Base-by-base conservation (phyloP, 2,113 vertebrate genomes). In the Emydocephalus ijimae region DNA sequence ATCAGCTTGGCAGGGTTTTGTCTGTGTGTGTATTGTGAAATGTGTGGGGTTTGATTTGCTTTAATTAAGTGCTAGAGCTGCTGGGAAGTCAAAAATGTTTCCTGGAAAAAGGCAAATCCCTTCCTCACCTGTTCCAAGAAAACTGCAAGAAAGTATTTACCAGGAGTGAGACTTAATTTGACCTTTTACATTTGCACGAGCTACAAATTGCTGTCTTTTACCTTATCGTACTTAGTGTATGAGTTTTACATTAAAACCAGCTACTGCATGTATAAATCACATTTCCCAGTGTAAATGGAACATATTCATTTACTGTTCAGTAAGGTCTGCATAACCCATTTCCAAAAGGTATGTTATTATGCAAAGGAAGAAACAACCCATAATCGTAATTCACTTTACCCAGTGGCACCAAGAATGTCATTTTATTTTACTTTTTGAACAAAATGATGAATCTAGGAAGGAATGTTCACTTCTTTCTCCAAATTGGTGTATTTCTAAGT, bases 341-440 rank as follows among this genome's bases (percentile, higher is more conserved):
- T 95, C 0, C 0, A 92, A 96, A 93, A 93, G 92, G 95, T 95
- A 93, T 95, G 96, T 95, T 95, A 96, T 97, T 97, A 81, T 43
- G 74, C 96, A 96, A 97, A 97, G 94, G 95, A 95, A 96, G 95
- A 96, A 96, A 96, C 95, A 95, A 96, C 94, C 96, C 95, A 96
- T 95, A 96, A 95, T 96, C 92, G 92, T 94, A 96, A 91, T 95
- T 96, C 96, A 94, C 94, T 96, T 96, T 95, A 95, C 95, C 95
- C 96, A 0, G 1, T 87, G 94, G 96, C 93, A 95, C 92, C 96
- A 93, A 95, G 92, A 96, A 96, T 89, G 50, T 93, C 94, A 93
- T 94, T 81, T 81, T 81, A 81, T 39, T 74, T 74, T 74, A 61
- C n/a, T 64, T 64, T 64, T 95, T 96, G 94, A 95, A 96, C 93